Conservation (phyloP, 2,888 invertebrate genomes). For the Drosophila kambysellisi region DNA sequence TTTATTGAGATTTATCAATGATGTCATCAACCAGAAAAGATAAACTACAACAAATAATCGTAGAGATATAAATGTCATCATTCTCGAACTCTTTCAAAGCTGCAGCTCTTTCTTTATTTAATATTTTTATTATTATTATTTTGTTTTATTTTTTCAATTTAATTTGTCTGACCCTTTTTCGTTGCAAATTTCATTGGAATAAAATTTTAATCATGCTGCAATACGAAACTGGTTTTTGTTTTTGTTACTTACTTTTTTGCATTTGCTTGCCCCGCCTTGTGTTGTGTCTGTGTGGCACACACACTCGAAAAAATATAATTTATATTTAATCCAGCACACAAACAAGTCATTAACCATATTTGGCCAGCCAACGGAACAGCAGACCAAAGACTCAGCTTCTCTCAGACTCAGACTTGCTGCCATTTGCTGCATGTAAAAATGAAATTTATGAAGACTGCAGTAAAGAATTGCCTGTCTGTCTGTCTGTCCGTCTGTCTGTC, state of each 20-base stretch:
- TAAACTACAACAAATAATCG: neutral
- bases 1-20: neutral
- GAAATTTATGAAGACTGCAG: conserved; percentile 78
- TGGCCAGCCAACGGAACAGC: conserved; percentile 31
- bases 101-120: neutral
- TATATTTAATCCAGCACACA: conserved; percentile 74
- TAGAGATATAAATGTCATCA: neutral
- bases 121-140: neutral
- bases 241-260: conserved; percentile 27
- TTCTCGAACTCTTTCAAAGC: neutral
- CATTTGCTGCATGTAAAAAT: conserved; percentile 63
- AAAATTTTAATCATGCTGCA: conserved; percentile 61
- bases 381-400: neutral
- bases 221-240: conserved; percentile 49
- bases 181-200: conserved; percentile 61
- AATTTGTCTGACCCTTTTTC: conserved; percentile 25
- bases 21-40: conserved; percentile 3
- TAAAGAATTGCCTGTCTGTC: conserved; percentile 57
- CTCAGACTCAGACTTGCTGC: conserved; percentile 35
- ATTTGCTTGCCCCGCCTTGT: conserved; percentile 8
- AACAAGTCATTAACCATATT: conserved; percentile 78
- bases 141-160: neutral
- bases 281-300: conserved; percentile 18
- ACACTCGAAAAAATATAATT: conserved; percentile 64
- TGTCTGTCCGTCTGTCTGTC: neutral